Evolutionary conservation across 2,888 invertebrate species (phyloP).

Genomic region (Cistogaster globosa): DNA sequence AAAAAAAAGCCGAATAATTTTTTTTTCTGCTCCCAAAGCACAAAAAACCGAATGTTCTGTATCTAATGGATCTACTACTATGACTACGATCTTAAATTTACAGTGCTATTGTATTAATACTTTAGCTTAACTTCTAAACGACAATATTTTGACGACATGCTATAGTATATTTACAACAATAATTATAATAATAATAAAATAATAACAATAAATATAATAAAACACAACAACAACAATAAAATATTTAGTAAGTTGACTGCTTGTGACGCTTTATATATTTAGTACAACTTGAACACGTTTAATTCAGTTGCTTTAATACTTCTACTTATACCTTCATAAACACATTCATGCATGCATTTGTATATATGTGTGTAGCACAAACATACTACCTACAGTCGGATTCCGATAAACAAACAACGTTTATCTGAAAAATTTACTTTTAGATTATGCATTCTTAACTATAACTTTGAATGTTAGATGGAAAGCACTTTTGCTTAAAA

Average conservation of each 20-base stretch:
- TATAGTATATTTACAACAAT: slow-evolving; percentile 57
- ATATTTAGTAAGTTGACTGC: slow-evolving; percentile 50
- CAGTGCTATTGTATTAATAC: slow-evolving; percentile 73
- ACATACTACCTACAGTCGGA: no score
- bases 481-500: no score
- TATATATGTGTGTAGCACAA: not conserved
- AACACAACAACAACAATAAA: slow-evolving; percentile 21
- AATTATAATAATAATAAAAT: slow-evolving; percentile 55
- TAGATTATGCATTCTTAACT: no score
- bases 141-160: slow-evolving; percentile 51
- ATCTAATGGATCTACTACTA: slow-evolving; percentile 69
- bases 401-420: no score
- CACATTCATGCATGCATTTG: not conserved
- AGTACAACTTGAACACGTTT: slow-evolving; percentile 55
- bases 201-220: slow-evolving; percentile 51
- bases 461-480: no score
- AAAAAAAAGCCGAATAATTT: slow-evolving; percentile 4
- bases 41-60: slow-evolving; percentile 60
- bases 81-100: slow-evolving; percentile 70
- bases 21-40: slow-evolving; percentile 6
- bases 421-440: no score
- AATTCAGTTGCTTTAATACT: slow-evolving; percentile 44
- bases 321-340: not conserved
- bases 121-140: slow-evolving; percentile 66
- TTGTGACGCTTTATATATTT: slow-evolving; percentile 48